Evolutionary conservation across 2,888 invertebrate species (phyloP), one percentile per base, ranked within the genome.

Genomic region (Drosophila maculinotata): DNA sequence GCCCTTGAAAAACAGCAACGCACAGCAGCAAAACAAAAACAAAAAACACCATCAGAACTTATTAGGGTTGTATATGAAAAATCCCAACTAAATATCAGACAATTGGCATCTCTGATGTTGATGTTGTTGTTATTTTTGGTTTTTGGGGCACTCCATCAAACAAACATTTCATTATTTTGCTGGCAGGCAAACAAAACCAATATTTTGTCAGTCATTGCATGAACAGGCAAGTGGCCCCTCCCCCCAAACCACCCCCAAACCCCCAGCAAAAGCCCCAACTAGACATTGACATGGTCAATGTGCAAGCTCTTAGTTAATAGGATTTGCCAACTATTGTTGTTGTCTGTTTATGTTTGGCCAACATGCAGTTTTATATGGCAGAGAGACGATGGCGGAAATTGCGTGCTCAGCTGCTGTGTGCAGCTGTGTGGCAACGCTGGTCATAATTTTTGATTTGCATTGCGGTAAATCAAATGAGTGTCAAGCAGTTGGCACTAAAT

Each of bases 111-210:
- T n/a, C 38, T 35, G 39, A 7, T 36, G 4, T 9, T 26, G 7
- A 20, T 35, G 15, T 23, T 45, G 38, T 14, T 44, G 10, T n/a
- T 42, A 20, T 44, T 8, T 38, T 38, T 17, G 17, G 38, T 44
- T 45, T 48, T 52, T 25, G 12, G 52, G 38, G 15, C 59, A 49
- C 52, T 65, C 65, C 68, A 71, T 78, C 83, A 82, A 62, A 79
- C 80, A 79, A 79, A 69, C 63, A 78, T 79, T 82, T 63, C 54
- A 82, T 64, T 78, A 78, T 69, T 69, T 79, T 66, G 36, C 58
- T 36, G 36, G 25, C 66, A 68, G 45, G 41, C 76, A 54, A 65
- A 65, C 56, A 53, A 69, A 69, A 48, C 72, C 65, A 69, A 72
- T 79, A 72, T 57, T 74, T 74, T 57, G 69, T 62, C 65, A 69